Evolutionary conservation across 1,140 invertebrate species (phyloP), one percentile per base, ranked within the genome.

Genomic region (Lepidurus couesii): DNA sequence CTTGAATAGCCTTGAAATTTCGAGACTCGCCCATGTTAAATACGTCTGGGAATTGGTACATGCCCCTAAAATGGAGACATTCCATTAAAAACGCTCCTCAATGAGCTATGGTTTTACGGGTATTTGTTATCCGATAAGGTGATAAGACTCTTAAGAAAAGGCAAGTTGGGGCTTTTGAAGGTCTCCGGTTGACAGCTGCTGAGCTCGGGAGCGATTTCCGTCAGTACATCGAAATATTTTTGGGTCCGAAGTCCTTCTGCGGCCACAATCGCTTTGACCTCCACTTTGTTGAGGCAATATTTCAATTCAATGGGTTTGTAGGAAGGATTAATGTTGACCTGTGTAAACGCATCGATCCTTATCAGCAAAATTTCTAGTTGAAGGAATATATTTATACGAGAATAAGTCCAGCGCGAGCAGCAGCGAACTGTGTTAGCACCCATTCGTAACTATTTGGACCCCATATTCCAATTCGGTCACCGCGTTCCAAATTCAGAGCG

Each of bases 381-480:
- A 26, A 34, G 42, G 53, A 42, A 75, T 80, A 65, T 80, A 75
- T 42, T 83, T 86, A 87, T 86, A 95, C 96, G 79, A 92, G 84
- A 79, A 96, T 89, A 0, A 96, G 84, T 0, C 97, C 97, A 11
- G 91, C 90, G 81, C 95, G 90, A 0, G 91, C 90, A 6, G 92
- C 90, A 1, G 92, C 96, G 80, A 95, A 87, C 81, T 92, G 88
- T 0, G 90, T 87, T 0, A 97, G 82, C 6, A 93, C 87, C 95
- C 96, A 99, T 82, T 94, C 91, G 7, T 90, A 83, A 42, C 88
- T 87, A 85, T 98, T 99, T 0, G 95, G 95, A 0, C 91, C 90
- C 93, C 94, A 98, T 13, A 98, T 87, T 0, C 92, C 96, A 3
- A 99, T 81, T 8, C 92, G 84, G 83, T 99, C 96, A 0, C 95